These are phyloP conservation scores for Halichoeres trimaculatus DNA, from an alignment of 2,113 vertebrate species.

Conservation along the genomic window DNA sequence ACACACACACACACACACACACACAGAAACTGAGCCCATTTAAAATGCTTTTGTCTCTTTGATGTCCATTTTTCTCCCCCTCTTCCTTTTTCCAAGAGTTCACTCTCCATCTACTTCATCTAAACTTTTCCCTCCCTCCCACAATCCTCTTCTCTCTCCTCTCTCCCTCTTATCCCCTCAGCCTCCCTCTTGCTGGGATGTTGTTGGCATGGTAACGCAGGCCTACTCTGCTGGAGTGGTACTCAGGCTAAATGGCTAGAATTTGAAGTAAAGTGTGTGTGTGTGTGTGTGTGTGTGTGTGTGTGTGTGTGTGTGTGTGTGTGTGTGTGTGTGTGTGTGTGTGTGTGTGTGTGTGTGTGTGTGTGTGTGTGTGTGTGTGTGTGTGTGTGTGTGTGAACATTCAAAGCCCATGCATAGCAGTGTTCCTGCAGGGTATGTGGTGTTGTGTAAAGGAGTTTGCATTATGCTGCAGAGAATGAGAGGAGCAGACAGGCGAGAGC, in stretches of 20 bases:
- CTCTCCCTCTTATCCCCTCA: constrained; percentile 20
- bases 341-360: constrained; percentile 1
- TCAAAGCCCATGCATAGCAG: constrained; percentile 6
- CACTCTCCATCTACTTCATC: constrained; percentile 17
- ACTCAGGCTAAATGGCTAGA: constrained; percentile 64
- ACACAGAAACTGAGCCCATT: neutral
- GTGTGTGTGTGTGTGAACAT: neutral
- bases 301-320: neutral
- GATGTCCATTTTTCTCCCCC: neutral
- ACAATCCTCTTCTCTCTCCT: constrained; percentile 12
- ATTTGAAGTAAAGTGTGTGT: constrained; percentile 43
- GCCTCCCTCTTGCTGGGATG: constrained; percentile 46
- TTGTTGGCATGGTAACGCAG: constrained; percentile 55
- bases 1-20: no score
- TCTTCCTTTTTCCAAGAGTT: neutral
- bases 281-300: constrained; percentile 2
- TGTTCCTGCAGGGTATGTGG: constrained; percentile 34
- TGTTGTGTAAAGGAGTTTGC: constrained; percentile 21
- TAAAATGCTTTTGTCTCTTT: neutral
- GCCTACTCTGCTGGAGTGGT: constrained; percentile 58
- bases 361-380: neutral
- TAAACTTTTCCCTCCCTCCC: constrained; percentile 39
- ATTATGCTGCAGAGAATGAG: constrained; percentile 22
- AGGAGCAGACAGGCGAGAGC: neutral
- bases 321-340: neutral